Base-by-base conservation (phyloP, 1,140 invertebrate genomes). In the Pantala flavescens region DNA sequence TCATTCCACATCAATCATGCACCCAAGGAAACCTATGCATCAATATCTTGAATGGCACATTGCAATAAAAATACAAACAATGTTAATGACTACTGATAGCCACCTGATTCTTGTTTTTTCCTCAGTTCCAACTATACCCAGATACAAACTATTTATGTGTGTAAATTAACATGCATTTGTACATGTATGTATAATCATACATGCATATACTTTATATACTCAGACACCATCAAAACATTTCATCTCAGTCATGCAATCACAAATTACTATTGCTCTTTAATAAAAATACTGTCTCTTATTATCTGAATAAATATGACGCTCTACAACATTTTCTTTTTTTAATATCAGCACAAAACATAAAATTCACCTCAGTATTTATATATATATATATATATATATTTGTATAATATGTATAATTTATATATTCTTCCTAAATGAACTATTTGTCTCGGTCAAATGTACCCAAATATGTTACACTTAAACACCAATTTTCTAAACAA, bases 281-380 rank as follows among this genome's bases (percentile, higher is more conserved):
- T 63, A 63, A 63, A 63, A 63, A 63, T 63, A 63, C 49, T 63
- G 49, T 12, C 49, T 63, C 49, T 63, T 63, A 16, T 63, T 21
- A 63, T 63, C 49, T 63, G 49, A 63, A 63, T 63, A 63, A 63
- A 63, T 63, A 63, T 63, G 49, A 63, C 12, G 49, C 49, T 63
- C 49, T 63, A 63, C 49, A 63, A 63, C 49, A 63, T 21, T 63
- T 63, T 63, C 49, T 7, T 21, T 21, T 49, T 21, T 63, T 21
- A 63, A 63, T 63, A 63, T 63, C 49, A 7, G 49, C 49, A 63
- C 49, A 63, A 63, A 63, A 63, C 49, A 63, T 63, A 63, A 63
- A 63, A 63, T 63, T 12, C 49, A 63, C 49, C 2, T 3, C 5
- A 7, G n/a, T 63, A 63, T 63, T 7, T 63, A 63, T 63, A 63